Conservation (phyloP, 1,140 invertebrate genomes). For the Scylla paramamosain region DNA sequence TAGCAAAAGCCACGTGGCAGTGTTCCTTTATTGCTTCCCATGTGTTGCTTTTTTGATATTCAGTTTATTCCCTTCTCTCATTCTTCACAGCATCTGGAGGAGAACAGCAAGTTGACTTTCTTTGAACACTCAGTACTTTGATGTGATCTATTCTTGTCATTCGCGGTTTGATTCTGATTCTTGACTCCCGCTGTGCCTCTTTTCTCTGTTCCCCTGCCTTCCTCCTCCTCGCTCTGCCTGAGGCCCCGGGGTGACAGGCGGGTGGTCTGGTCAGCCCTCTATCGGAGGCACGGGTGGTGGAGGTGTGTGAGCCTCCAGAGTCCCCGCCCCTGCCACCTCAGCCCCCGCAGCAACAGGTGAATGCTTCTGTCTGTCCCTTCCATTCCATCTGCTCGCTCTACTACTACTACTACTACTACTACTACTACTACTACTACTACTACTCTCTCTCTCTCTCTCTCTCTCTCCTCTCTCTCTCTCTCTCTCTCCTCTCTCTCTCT, state of each 20-base stretch:
- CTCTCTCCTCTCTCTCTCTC: too few species aligned
- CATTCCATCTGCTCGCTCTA: neutral
- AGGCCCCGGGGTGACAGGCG: neutral
- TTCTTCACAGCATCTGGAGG: too few species aligned
- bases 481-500: too few species aligned
- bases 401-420: neutral
- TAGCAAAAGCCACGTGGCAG: too few species aligned
- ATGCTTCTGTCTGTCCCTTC: neutral
- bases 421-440: too few species aligned
- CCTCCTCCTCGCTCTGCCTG: neutral
- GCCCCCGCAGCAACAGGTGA: conserved; percentile 53
- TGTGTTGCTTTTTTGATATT: too few species aligned
- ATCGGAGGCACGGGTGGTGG: conserved; percentile 54
- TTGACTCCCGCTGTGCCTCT: neutral
- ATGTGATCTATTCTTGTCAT: neutral
- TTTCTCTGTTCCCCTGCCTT: neutral
- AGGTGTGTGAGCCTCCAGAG: conserved; percentile 63
- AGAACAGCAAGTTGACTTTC: too few species aligned
- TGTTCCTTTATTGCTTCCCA: too few species aligned
- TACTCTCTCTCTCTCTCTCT: conserved; percentile 1
- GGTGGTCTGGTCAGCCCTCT: conserved; percentile 17
- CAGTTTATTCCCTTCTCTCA: too few species aligned
- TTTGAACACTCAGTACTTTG: too few species aligned
- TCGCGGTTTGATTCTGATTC: neutral
- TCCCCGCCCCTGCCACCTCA: conserved; percentile 57